Evolutionary conservation across 2,113 vertebrate genomes (phyloP), one percentile per base, ranked within the genome.

Genomic region (Tonatia bakeri): DNA sequence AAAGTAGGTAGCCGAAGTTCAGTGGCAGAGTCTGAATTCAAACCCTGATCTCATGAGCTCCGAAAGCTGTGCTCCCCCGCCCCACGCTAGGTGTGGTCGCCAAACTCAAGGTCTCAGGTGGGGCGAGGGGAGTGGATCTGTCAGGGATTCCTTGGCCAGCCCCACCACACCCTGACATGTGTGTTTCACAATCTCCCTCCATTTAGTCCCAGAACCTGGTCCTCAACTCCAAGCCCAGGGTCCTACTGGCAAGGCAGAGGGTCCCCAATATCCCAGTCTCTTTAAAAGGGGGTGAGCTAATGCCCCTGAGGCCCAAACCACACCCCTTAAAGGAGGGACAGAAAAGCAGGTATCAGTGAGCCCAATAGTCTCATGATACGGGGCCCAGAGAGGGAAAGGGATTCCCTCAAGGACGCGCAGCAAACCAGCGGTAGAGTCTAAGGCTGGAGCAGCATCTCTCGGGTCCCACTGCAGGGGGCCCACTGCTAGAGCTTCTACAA

Each of bases 321-420:
- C 22, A 87, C 26, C 47, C 47, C 38, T 65, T 7, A n/a, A 47
- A 61, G 17, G 80, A 24, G 31, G 50, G 5, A 4, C 4, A 77
- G 61, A 47, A 59, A 24, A 45, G 54, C 15, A n/a, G 47, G 45
- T 3, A 11, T 26, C 12, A 7, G 52, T 0, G 1, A 87, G 22
- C 26, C 76, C 33, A 1, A 0, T 0, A 12, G 17, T n/a, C 87
- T 72, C 47, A 10, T 36, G 38, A 36, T 2, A 38, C 4, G 20
- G 13, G 75, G 75, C 69, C 47, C 95, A 90, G 85, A 95, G 94
- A 94, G 7, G 77, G 36, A 6, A 38, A 77, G 16, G 15, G 17
- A 33, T 36, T 83, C 20, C 67, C 56, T 43, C 45, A 45, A 28
- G 36, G 81, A 28, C 56, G 79, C 87, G 91, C 22, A 75, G 93